These are phyloP conservation scores for Varanus salvator DNA, from an alignment of 2,113 vertebrate species.

Conservation along the genomic window DNA sequence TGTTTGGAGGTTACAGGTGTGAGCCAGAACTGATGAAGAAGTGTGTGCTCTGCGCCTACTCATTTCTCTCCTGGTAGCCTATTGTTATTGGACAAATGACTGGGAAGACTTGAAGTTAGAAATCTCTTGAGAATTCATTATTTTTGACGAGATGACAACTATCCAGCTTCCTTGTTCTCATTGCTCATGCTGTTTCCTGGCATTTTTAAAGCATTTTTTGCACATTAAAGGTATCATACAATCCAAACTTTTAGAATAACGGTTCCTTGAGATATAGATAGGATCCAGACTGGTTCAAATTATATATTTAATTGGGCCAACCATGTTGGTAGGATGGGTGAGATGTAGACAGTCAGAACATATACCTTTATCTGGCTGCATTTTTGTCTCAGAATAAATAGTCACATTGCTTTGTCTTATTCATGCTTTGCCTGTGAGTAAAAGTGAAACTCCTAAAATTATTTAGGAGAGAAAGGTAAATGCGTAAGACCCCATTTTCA, in stretches of 20 bases:
- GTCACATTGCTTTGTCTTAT: fast-evolving
- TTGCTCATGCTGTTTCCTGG: constrained; percentile 68
- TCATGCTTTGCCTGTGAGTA: constrained; percentile 34
- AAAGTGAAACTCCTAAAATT: constrained; percentile 32
- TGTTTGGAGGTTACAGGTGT: constrained; percentile 82
- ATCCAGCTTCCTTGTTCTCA: constrained; percentile 67
- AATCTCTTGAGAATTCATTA: constrained; percentile 86
- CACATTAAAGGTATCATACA: constrained; percentile 65
- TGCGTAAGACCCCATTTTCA: constrained; percentile 55
- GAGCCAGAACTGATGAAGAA: constrained; percentile 73
- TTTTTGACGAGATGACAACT: constrained; percentile 87
- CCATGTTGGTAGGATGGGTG: neutral
- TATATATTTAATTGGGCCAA: constrained; percentile 8
- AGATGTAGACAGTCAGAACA: neutral
- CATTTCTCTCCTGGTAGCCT: constrained; percentile 69
- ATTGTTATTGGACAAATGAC: constrained; percentile 76
- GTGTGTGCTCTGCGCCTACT: constrained; percentile 41
- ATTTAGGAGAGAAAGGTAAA: constrained; percentile 57
- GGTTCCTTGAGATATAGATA: constrained; percentile 25
- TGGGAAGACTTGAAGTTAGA: constrained; percentile 75
- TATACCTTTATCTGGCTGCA: neutral
- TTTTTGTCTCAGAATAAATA: constrained; percentile 21
- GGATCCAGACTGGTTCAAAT: neutral
- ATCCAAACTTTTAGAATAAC: constrained; percentile 50
- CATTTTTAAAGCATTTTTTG: constrained; percentile 66